Percentiles rank a stretch among this genome's conserved stretches.
Conservation (phyloP, 2,797 vertebrate species). For the Cyclopterus lumpus region DNA sequence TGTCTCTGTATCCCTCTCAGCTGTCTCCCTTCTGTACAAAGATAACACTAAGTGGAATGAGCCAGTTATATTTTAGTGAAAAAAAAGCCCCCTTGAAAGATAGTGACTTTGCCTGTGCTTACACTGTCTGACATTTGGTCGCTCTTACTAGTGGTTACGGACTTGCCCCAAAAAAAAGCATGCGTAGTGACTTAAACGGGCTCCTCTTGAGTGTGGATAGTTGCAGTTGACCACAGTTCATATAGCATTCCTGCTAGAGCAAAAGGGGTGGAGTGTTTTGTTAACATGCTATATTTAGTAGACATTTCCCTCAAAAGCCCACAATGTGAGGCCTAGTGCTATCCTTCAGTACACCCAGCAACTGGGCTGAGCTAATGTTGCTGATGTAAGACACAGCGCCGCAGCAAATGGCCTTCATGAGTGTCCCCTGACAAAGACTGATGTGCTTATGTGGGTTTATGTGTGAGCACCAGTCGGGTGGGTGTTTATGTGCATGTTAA, state of each 20-base stretch:
- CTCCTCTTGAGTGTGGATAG: slow-evolving; percentile 53
- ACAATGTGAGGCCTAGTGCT: slow-evolving; percentile 50
- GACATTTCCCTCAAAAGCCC: slow-evolving; percentile 58
- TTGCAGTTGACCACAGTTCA: slow-evolving; percentile 64
- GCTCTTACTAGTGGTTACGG: slow-evolving; percentile 68
- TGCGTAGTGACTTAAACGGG: slow-evolving; percentile 60
- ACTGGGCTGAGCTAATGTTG: slow-evolving; percentile 44
- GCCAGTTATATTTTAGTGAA: slow-evolving; percentile 31
- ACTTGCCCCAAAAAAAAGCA: slow-evolving; percentile 56
- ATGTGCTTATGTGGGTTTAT: not conserved
- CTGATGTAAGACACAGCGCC: slow-evolving; percentile 37
- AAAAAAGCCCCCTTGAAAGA: slow-evolving; percentile 35
- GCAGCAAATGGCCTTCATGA: slow-evolving; percentile 30
- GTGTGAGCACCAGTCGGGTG: not conserved
- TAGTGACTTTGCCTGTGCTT: slow-evolving; percentile 31
- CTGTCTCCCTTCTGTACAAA: slow-evolving; percentile 39
- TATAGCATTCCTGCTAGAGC: slow-evolving; percentile 59
- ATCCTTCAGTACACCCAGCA: slow-evolving; percentile 38
- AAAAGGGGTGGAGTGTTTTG: slow-evolving; percentile 68
- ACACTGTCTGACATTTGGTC: slow-evolving; percentile 70
- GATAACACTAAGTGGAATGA: slow-evolving; percentile 20
- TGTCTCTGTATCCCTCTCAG: slow-evolving; percentile 17
- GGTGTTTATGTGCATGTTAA: slow-evolving; percentile 30
- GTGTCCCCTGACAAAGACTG: not conserved
- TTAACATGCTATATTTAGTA: slow-evolving; percentile 71